phyloP scores from a whole-genome alignment of 92 coral and sea anemone species.

The Porites rus region DNA sequence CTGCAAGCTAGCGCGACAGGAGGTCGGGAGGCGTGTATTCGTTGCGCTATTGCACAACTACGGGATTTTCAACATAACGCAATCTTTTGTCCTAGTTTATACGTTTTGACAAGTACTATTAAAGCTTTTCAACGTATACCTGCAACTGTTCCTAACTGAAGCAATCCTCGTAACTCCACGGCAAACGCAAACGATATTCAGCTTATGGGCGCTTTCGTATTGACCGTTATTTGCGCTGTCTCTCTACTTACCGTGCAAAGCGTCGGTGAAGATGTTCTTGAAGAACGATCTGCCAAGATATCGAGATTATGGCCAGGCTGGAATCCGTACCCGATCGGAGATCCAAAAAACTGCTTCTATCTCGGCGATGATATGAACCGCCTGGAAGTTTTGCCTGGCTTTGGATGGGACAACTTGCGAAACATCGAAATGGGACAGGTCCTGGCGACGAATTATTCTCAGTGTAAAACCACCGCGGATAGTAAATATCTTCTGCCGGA shows the following conservation, averaged over 20 bases:
- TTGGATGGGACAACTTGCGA: conserved; percentile 89
- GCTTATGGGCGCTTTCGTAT: not conserved
- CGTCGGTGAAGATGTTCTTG: not conserved
- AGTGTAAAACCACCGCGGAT: conserved; percentile 86
- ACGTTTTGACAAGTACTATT: not conserved
- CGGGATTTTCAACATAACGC: conserved; percentile 7
- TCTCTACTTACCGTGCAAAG: not conserved
- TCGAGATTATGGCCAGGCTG: not conserved
- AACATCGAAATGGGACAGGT: conserved; percentile 85
- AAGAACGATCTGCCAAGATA: not conserved
- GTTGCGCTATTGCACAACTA: not conserved
- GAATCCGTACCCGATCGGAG: conserved; percentile 38
- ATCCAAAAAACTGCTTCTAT: conserved; percentile 55
- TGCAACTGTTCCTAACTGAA: not conserved
- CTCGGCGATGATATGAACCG: conserved; percentile 14
- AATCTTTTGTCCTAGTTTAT: not conserved
- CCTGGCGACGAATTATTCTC: conserved; percentile 72
- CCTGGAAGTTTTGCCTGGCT: conserved; percentile 79
- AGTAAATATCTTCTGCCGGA: conserved; percentile 87
- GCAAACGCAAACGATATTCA: not conserved
- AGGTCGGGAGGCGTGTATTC: no score
- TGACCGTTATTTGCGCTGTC: not conserved
- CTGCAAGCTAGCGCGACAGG: not conserved
- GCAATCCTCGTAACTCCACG: not conserved
- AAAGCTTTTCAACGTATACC: not conserved